phyloP scores from a whole-genome alignment of 2,113 vertebrate genomes.

The Phalacrocorax aristotelis region DNA sequence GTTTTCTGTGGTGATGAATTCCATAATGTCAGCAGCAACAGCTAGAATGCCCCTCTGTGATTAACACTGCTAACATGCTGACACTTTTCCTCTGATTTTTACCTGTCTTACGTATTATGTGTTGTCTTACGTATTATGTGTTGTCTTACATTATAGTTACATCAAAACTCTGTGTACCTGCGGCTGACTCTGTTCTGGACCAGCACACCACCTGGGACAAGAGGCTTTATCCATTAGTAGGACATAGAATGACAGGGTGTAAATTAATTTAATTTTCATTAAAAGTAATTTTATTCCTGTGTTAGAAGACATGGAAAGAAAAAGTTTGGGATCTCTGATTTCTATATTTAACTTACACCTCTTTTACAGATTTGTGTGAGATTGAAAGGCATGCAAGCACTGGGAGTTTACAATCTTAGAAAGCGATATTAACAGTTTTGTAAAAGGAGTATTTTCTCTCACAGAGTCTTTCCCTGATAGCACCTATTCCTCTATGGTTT shows the following conservation, averaged over 20 bases:
- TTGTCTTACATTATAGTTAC: not conserved
- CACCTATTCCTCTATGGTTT: not conserved
- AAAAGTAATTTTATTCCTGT: not conserved
- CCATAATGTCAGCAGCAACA: not conserved
- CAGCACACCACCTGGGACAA: not conserved
- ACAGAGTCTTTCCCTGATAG: not conserved
- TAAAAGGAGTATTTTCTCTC: not conserved
- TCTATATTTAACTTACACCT: not conserved
- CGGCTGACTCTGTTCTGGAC: not conserved
- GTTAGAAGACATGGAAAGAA: not conserved
- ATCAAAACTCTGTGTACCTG: not conserved
- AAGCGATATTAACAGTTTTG: not conserved
- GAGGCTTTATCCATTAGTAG: not conserved
- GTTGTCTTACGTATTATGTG: not conserved
- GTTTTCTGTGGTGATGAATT: not conserved
- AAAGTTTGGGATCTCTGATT: not conserved
- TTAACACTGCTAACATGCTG: not conserved
- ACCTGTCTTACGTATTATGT: not conserved
- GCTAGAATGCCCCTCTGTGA: not conserved
- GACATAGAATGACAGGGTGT: not conserved
- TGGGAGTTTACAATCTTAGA: not conserved
- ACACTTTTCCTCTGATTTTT: not conserved
- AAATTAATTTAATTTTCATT: not conserved
- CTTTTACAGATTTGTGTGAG: not conserved
- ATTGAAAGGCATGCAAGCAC: not conserved